Base-by-base conservation (phyloP, 2,888 invertebrate species). In the Teinopalpus imperialis region DNA sequence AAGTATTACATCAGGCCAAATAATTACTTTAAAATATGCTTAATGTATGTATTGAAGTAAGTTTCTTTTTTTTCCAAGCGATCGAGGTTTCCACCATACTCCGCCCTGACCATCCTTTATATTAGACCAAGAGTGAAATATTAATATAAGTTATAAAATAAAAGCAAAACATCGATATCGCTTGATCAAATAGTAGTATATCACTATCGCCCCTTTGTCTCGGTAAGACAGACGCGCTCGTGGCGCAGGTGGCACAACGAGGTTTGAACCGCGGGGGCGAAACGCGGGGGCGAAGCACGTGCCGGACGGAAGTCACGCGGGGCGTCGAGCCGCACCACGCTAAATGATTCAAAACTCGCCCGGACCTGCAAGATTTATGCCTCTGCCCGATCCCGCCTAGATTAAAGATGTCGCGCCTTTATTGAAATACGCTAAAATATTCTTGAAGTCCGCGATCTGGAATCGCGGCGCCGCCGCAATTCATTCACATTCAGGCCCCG, bases 281-380 rank as follows among this genome's bases (percentile, higher is more conserved):
- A 56, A 57, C 53, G 57, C 53, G 66, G 65, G 63, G 58, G 62
- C 59, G 61, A 58, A 69, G 79, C 81, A 81, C 83, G 86, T 82
- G 86, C 83, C 86, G 86, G 83, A 85, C 86, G 86, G 85, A 86
- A 85, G 83, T 81, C 83, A 81, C 81, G 74, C 79, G 64, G 74
- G 72, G 74, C 72, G 71, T 61, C 65, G 65, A 64, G 68, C 76
- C 81, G 74, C 80, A 58, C 63, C 68, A 59, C 70, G 87, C 86
- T 87, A 88, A 88, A 88, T 88, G 88, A 88, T 88, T 88, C 88
- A 88, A 83, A 87, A 86, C 86, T 81, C 81, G 73, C 64, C 76
- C 78, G 82, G 74, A 81, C 85, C 82, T 88, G 87, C 87, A 88
- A 87, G 87, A 88, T 88, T 88, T 87, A 88, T 87, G 82, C 83